phyloP scores from a whole-genome alignment of 2,113 vertebrate species.

The Origma solitaria region DNA sequence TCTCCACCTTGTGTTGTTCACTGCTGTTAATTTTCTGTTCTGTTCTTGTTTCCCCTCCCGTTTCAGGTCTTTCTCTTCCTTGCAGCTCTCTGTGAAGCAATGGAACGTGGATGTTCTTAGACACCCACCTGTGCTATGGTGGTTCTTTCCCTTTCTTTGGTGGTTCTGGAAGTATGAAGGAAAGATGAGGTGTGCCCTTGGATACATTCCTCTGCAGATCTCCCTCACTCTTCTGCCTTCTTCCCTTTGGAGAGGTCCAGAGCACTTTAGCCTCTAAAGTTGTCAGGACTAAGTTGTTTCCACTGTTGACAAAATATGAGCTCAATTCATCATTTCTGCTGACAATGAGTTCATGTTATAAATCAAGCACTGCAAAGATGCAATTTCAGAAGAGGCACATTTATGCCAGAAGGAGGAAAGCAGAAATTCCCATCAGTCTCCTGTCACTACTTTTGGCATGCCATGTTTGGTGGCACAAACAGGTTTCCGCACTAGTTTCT shows the following conservation, averaged over 20 bases:
- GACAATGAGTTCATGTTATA: neutral
- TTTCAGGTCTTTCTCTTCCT: neutral
- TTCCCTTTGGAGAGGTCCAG: neutral
- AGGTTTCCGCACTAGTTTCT: neutral
- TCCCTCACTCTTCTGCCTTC: neutral
- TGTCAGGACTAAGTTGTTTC: neutral
- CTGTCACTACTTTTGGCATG: neutral
- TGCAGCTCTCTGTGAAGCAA: neutral
- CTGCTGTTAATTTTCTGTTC: neutral
- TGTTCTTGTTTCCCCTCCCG: neutral
- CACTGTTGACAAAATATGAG: neutral
- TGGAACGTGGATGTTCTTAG: accelerated
- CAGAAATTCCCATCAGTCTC: neutral
- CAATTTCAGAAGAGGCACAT: neutral
- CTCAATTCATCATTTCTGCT: neutral
- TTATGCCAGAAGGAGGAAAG: neutral
- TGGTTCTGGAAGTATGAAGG: neutral
- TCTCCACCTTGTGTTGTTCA: neutral
- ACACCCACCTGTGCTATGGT: neutral
- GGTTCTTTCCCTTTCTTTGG: neutral
- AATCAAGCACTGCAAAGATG: neutral
- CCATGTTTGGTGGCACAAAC: neutral
- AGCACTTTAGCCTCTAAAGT: neutral
- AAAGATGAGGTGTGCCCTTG: neutral
- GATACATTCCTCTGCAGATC: neutral